A percentile compares a stretch with the other conserved stretches of the same genome.
phyloP scores from a whole-genome alignment of 2,113 vertebrate species.

The Chaenogobius annularis region DNA sequence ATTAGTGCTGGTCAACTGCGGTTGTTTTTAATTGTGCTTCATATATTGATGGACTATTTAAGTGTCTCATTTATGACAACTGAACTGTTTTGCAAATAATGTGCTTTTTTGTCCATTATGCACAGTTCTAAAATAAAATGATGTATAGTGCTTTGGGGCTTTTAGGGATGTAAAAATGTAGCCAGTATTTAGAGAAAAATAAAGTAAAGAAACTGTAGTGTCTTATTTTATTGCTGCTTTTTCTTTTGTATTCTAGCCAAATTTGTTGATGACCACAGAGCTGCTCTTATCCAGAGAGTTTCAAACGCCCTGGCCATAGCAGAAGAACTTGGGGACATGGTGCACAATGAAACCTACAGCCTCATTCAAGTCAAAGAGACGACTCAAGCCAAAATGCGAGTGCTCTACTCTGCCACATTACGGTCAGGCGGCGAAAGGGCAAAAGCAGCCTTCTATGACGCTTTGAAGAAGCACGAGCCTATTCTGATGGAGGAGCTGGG shows the following conservation, averaged over 20 bases:
- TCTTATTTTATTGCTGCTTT: not conserved
- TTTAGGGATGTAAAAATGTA: too few relatives aligned
- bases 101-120: too few relatives aligned
- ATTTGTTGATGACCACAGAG: constrained; percentile 35
- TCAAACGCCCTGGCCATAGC: constrained; percentile 23
- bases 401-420: rapidly evolving
- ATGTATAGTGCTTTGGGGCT: too few relatives aligned
- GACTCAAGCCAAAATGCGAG: constrained; percentile 3
- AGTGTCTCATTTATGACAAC: too few relatives aligned
- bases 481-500: constrained; percentile 5
- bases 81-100: too few relatives aligned
- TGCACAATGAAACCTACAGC: constrained; percentile 32
- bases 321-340: constrained; percentile 27
- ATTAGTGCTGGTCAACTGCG: too few relatives aligned
- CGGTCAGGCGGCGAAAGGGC: not conserved
- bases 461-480: constrained; percentile 23
- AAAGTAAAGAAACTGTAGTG: too few relatives aligned
- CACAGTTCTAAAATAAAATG: too few relatives aligned
- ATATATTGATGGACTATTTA: too few relatives aligned
- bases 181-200: too few relatives aligned
- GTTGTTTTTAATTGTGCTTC: too few relatives aligned
- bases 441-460: constrained; percentile 59
- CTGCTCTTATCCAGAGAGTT: rapidly evolving
- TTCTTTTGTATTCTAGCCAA: constrained; percentile 20
- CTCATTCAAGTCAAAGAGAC: rapidly evolving